Evolutionary conservation across 2,113 vertebrate species (phyloP).

Genomic region (Atrichornis clamosus): DNA sequence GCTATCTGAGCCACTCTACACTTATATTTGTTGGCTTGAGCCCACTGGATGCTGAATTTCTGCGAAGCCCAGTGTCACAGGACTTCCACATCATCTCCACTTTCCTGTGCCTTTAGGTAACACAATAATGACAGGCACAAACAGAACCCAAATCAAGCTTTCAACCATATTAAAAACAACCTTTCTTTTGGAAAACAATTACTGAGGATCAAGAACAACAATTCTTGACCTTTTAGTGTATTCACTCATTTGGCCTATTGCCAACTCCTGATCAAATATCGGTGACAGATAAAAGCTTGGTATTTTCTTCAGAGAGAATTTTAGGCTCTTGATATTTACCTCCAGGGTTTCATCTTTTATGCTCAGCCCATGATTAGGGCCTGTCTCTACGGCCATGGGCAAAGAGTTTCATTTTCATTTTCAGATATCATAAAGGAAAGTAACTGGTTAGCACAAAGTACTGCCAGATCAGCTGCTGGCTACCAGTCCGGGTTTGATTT

Average conservation of each 20-base stretch:
- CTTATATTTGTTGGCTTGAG: background rate
- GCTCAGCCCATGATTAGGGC: background rate
- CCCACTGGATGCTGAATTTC: background rate
- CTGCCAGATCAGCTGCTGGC: background rate
- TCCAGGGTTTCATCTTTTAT: background rate
- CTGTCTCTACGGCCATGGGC: background rate
- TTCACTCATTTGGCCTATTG: background rate
- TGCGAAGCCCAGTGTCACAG: background rate
- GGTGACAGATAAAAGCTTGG: background rate
- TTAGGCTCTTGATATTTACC: background rate
- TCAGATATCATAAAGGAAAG: background rate
- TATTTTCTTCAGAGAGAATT: conserved; percentile 15
- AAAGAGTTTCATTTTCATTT: background rate
- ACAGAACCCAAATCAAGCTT: background rate
- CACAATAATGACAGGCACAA: background rate
- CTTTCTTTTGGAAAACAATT: background rate
- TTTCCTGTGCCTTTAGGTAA: background rate
- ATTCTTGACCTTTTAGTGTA: background rate
- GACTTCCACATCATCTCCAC: background rate
- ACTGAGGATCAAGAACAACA: background rate
- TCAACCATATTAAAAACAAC: background rate
- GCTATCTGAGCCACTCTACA: background rate
- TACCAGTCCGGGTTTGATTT: background rate
- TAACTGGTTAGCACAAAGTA: background rate
- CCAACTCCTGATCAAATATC: background rate